Conservation (phyloP, 2,888 invertebrate genomes). For the Ypsolopha scabrella region DNA sequence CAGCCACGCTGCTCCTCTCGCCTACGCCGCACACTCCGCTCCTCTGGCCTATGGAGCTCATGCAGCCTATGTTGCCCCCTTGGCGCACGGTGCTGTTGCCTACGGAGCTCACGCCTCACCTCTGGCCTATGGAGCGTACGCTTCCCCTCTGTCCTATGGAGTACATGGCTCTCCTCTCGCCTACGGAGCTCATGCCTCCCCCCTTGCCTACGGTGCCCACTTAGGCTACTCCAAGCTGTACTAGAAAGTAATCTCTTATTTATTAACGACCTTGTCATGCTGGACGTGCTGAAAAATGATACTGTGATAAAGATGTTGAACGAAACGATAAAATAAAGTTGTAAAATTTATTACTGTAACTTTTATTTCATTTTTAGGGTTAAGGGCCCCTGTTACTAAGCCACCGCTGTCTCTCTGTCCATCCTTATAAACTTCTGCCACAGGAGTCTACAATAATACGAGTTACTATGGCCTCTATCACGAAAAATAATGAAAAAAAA, state of each 20-base stretch:
- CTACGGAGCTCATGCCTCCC: slow-evolving; percentile 23
- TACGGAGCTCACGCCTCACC: slow-evolving; percentile 12
- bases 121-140: neutral
- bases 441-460: no score
- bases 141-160: slow-evolving; percentile 9
- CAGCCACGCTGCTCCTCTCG: slow-evolving; percentile 5
- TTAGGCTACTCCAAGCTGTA: neutral
- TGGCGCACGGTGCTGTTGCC: slow-evolving; percentile 9
- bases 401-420: no score
- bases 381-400: no score
- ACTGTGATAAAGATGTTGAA: neutral
- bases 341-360: no score
- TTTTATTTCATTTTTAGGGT: no score
- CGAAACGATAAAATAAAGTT: no score
- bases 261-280: neutral
- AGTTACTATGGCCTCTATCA: no score
- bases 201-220: slow-evolving; percentile 13
- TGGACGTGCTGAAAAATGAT: neutral
- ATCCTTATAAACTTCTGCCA: no score
- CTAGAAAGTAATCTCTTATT: neutral
- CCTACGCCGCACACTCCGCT: slow-evolving; percentile 4
- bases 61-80: neutral
- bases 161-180: neutral
- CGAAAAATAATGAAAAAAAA: no score
- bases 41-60: slow-evolving; percentile 11